Evolutionary conservation across 1,140 invertebrate species (phyloP), one percentile per base, ranked within the genome.

Genomic region (Nasonia vitripennis): DNA sequence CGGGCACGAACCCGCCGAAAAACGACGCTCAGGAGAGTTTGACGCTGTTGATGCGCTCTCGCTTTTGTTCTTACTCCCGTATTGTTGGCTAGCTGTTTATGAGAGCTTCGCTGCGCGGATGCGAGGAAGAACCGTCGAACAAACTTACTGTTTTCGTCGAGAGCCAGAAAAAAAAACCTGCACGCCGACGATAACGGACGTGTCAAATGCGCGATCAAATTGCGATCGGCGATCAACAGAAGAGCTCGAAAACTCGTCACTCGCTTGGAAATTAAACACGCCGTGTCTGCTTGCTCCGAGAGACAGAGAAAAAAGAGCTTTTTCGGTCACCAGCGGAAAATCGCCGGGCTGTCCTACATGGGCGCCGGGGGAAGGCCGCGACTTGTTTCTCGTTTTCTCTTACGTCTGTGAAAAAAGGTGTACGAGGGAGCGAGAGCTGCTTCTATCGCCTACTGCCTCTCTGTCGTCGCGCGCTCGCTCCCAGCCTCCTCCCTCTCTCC

Each of bases 381-480:
- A 75, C 73, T 75, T 75, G 31, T 45, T 75, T 75, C 27, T 75
- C 37, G 41, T 75, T 75, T 75, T 45, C 37, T n/a, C 31, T 75
- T 62, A n/a, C 17, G 55, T 62, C 20, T 37, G 71, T 3, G 68
- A 70, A 27, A 70, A 14, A 23, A 70, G 27, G 23, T 17, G 48
- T 51, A 17, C 48, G 48, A 51, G 14, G 14, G 23, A 70, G 68
- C 23, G 14, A 51, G 68, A 70, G 68, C 68, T 31, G 27, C 17
- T 10, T 31, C 20, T 70, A 70, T 31, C 67, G 67, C 67, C 67
- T n/a, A 12, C 67, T n/a, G 67, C 67, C n/a, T 70, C 23, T 34
- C 55, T 20, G 6, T 62, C 55, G 55, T 62, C 20, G 17, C 41
- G 41, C 41, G 41, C 41, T 5, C 41, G 41, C 55, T 0, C 55